A percentile compares a stretch with the other conserved stretches of the same genome.
Conservation (phyloP, 53 echinoderm and acorn worm species). For the Temnopleurus reevesii region DNA sequence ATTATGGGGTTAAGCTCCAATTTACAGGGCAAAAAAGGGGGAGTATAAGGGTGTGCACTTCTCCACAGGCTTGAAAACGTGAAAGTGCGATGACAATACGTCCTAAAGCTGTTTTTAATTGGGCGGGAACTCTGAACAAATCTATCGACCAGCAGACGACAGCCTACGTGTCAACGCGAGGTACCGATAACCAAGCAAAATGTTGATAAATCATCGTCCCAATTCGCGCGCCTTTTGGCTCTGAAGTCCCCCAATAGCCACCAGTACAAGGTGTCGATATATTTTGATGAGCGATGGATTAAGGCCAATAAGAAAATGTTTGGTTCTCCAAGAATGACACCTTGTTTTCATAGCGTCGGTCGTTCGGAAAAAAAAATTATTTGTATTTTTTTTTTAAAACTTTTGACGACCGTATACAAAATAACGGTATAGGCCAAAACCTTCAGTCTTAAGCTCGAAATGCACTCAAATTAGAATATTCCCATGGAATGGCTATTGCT, state of each 20-base stretch:
- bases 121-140: constrained; percentile 36
- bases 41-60: background rate
- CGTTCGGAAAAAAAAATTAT: too few relatives aligned
- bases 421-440: too few relatives aligned
- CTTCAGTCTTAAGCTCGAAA: too few relatives aligned
- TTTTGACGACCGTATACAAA: too few relatives aligned
- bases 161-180: background rate
- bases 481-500: too few relatives aligned
- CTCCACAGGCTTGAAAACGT: background rate
- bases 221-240: constrained; percentile 23
- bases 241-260: background rate
- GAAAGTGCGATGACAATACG: constrained; percentile 43
- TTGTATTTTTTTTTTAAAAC: too few relatives aligned
- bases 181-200: constrained; percentile 17
- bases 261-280: constrained; percentile 2
- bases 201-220: constrained; percentile 4
- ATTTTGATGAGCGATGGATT: background rate
- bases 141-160: constrained; percentile 27
- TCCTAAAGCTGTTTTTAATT: constrained; percentile 59
- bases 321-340: too few relatives aligned
- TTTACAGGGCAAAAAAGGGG: too few relatives aligned
- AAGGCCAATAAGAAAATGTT: background rate
- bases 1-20: background rate
- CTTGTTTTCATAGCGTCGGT: too few relatives aligned
- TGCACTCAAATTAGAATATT: too few relatives aligned